Evolutionary conservation across 2,797 vertebrate genomes (phyloP), one percentile per base, ranked within the genome.

Genomic region (Gymnocypris eckloni): DNA sequence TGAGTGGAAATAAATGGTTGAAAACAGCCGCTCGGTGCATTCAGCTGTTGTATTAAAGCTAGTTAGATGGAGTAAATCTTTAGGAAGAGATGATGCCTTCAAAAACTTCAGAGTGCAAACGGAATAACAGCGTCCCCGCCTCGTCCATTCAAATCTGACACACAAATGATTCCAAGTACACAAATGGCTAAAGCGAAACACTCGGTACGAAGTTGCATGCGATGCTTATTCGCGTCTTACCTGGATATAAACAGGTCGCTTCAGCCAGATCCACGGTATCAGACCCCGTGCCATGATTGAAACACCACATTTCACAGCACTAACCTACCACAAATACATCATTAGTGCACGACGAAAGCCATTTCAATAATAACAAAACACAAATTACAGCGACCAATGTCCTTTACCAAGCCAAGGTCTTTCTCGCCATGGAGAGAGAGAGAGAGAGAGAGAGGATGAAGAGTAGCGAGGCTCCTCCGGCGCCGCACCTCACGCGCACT

Each of bases 281-380:
- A 96, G 93, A 94, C 93, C 94, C 93, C 95, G 96, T 89, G 97
- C 97, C 97, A 98, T 98, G 95, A 94, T 94, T 94, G 89, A 91
- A 79, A 95, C 93, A 87, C 91, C 91, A 92, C 96, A 97, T 97
- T 95, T 97, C 96, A 96, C 96, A 91, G 83, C 92, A 87, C 89
- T 87, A 87, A 84, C 91, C 93, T 89, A 90, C 82, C 28, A 76
- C 69, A 48, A 79, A 86, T 80, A 79, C 20, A 82, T 3, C 9
- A 54, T 61, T 66, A 87, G 13, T 16, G 45, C 71, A 39, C 54
- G n/a, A 33, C 48, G 9, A 82, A 66, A 50, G 43, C 18, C 2
- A n/a, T 45, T 54, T 59, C 56, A 39, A 59, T 56, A 3, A 81
- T 71, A 37, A 4, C n/a, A 28, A 54, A 73, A 50, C 4, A 64